Evolutionary conservation across 2,888 invertebrate species (phyloP).

Genomic region (Schizaphis graminum): DNA sequence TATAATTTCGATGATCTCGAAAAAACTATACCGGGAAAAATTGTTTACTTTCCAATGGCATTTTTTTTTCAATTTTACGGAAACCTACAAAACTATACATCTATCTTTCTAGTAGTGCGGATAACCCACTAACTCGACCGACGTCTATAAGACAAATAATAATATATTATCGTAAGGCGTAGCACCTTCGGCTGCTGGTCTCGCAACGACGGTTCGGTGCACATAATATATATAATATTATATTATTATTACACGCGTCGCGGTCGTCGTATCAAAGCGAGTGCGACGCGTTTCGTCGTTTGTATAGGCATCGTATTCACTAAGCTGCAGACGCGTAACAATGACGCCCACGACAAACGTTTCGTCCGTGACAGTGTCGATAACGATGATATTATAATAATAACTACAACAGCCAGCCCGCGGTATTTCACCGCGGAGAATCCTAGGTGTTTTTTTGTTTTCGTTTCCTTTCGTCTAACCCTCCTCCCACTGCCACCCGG

Average conservation of each 20-base stretch:
- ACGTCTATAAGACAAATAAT: not conserved
- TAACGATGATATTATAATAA: conserved; percentile 23
- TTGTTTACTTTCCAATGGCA: not conserved
- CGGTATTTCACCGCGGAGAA: not conserved
- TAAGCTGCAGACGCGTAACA: not conserved
- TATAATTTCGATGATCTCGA: not conserved
- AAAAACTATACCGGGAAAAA: not conserved
- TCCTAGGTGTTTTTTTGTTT: not conserved
- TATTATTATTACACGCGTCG: not conserved
- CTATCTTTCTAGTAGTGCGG: not conserved
- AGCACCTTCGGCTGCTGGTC: not conserved
- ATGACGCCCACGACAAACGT: conserved; percentile 26
- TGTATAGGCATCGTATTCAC: not conserved
- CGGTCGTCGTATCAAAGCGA: not conserved
- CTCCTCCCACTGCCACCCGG: not conserved
- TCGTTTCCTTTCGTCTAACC: not conserved
- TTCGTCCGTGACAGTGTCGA: conserved; percentile 21
- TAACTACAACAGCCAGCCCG: not conserved
- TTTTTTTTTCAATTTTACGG: not conserved
- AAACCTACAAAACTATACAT: not conserved
- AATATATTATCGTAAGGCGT: not conserved
- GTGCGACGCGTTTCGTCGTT: not conserved
- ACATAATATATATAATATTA: not conserved
- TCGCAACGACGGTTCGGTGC: not conserved
- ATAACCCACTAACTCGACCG: not conserved